Evolutionary conservation across 37 sponge, comb jelly and placozoan genomes (phyloP).

Genomic region (Petrosia ficiformis): DNA sequence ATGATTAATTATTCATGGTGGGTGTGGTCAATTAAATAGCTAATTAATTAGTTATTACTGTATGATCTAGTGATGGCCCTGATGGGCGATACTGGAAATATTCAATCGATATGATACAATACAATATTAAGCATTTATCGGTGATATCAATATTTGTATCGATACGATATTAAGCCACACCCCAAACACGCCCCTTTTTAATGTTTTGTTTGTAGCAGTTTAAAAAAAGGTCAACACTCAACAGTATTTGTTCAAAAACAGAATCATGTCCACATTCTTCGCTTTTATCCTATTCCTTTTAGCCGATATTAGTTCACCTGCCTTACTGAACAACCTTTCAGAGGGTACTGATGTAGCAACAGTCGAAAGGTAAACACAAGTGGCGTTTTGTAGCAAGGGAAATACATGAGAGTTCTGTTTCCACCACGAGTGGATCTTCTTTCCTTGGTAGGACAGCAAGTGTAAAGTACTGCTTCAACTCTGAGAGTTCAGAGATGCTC

Average conservation of each 20-base stretch:
- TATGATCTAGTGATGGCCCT: too few species aligned
- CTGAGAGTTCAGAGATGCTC: not conserved
- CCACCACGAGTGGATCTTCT: slow-evolving; percentile 15
- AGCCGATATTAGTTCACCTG: slow-evolving; percentile 19
- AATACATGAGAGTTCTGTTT: slow-evolving; percentile 1
- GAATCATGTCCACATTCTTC: slow-evolving; percentile 1
- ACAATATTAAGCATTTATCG: not conserved
- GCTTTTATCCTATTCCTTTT: slow-evolving; percentile 15
- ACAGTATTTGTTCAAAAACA: slow-evolving; percentile 13
- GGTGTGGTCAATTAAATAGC: too few species aligned
- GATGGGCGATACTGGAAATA: not conserved
- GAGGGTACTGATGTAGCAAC: slow-evolving; percentile 20
- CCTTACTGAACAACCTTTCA: slow-evolving; percentile 14
- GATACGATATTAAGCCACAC: not conserved
- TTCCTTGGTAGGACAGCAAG: not conserved
- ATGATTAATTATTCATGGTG: too few species aligned
- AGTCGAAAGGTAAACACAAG: slow-evolving; percentile 1
- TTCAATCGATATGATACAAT: not conserved
- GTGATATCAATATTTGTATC: not conserved
- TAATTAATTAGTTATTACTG: too few species aligned
- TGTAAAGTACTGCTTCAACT: not conserved
- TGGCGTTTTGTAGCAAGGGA: not conserved
- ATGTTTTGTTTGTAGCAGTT: too few species aligned
- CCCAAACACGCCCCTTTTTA: not conserved
- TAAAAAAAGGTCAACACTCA: not conserved